Percentiles rank a stretch among this genome's conserved stretches.
Evolutionary conservation across 2,113 vertebrate genomes (phyloP).

Genomic region (Cottus gobio): DNA sequence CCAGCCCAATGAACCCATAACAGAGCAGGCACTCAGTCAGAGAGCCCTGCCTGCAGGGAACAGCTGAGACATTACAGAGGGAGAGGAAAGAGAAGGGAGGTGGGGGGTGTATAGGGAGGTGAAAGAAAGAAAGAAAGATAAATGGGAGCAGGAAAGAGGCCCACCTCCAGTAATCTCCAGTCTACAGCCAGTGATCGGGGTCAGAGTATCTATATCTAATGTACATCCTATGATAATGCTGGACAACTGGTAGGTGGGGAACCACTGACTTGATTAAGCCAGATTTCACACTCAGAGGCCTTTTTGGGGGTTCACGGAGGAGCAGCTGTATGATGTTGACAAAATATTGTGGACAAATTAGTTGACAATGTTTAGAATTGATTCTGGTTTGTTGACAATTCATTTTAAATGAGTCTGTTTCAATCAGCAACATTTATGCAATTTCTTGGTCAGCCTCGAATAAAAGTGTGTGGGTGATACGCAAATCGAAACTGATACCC

Average conservation of each 20-base stretch:
- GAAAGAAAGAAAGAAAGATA: conserved; percentile 63
- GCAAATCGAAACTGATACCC: neutral
- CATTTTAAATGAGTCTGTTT: neutral
- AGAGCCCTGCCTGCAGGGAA: conserved; percentile 73
- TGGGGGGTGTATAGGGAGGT: conserved; percentile 46
- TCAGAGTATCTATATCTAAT: conserved; percentile 65
- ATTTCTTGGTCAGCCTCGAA: neutral
- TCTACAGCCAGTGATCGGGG: conserved; percentile 59
- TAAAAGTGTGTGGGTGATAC: neutral
- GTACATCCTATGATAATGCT: conserved; percentile 57
- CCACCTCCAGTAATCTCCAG: conserved; percentile 67
- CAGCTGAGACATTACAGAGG: conserved; percentile 80
- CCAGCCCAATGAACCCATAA: conserved; percentile 84
- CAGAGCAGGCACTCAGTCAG: conserved; percentile 78
- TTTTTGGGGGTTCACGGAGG: neutral
- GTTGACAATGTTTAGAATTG: neutral
- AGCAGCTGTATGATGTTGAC: conserved; percentile 26
- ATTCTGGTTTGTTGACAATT: neutral
- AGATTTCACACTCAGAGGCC: conserved; percentile 13
- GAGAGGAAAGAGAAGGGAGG: conserved; percentile 18
- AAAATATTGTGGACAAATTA: conserved; percentile 9
- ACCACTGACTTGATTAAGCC: conserved; percentile 18
- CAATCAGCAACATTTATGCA: neutral
- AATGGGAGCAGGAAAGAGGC: conserved; percentile 73
- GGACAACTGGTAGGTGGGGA: conserved; percentile 55